These are phyloP conservation scores for Sepiola atlantica DNA, from an alignment of 2,888 invertebrate species.

Conservation along the genomic window DNA sequence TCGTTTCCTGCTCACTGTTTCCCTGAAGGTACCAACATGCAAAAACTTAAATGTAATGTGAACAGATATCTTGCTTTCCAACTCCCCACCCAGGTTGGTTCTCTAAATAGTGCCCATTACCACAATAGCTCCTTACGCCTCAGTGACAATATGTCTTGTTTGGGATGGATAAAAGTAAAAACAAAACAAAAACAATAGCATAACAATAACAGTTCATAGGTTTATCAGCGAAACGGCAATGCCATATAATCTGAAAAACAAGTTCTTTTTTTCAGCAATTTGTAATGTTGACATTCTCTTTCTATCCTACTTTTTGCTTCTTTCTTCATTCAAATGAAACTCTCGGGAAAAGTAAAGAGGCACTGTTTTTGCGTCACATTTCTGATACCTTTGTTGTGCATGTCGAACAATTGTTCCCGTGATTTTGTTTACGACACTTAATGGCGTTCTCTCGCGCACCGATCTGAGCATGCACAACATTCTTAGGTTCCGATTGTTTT, in stretches of 20 bases:
- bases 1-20: no score
- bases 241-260: background rate
- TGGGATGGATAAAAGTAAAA: no score
- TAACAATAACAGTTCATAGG: background rate
- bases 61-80: no score
- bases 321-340: background rate
- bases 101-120: no score
- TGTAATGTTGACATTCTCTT: background rate
- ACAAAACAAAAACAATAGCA: no score
- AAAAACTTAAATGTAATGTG: no score
- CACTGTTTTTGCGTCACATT: background rate
- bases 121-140: no score
- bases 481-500: background rate
- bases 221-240: background rate
- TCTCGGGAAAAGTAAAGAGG: background rate
- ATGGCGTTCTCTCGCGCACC: background rate
- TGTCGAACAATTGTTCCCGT: background rate
- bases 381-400: background rate
- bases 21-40: no score
- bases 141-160: no score
- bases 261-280: background rate
- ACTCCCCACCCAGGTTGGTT: no score
- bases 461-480: background rate
- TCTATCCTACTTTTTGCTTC: background rate
- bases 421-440: background rate